Evolutionary conservation across 1,140 invertebrate species (phyloP).

Genomic region (Pseudomyrmex dendroicus): DNA sequence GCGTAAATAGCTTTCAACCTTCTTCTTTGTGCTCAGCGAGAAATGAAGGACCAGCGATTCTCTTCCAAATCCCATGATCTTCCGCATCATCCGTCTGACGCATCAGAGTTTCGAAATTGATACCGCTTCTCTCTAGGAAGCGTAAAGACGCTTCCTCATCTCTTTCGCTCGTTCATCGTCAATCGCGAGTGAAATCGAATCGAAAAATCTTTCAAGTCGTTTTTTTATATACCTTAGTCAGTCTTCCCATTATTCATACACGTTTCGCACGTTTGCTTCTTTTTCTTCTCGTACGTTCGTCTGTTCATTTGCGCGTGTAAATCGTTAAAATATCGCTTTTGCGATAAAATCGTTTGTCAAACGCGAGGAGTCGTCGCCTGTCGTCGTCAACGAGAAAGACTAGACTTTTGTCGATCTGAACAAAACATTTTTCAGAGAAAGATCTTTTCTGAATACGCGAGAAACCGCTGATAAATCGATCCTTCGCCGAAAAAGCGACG

Average conservation of each 20-base stretch:
- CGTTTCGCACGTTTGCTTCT: background rate
- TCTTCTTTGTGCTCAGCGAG: no score
- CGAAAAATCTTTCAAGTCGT: conserved; percentile 3
- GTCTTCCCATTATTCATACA: conserved; percentile 11
- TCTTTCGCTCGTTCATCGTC: no score
- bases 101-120: no score
- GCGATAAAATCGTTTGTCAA: background rate
- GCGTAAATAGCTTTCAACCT: no score
- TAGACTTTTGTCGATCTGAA: conserved; percentile 40
- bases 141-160: no score
- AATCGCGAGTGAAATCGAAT: background rate
- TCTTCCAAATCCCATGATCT: no score
- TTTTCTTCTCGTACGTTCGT: no score
- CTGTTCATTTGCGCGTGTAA: background rate
- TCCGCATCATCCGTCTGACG: no score
- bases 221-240: background rate
- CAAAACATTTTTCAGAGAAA: background rate
- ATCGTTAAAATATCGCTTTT: background rate
- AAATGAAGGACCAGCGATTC: no score
- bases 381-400: conserved; percentile 21
- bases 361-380: conserved; percentile 17
- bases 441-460: background rate
- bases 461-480: conserved; percentile 23
- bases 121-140: no score
- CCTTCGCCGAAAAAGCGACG: conserved; percentile 8